Conservation (phyloP, 2,797 vertebrate species). For the Oreochromis mossambicus region DNA sequence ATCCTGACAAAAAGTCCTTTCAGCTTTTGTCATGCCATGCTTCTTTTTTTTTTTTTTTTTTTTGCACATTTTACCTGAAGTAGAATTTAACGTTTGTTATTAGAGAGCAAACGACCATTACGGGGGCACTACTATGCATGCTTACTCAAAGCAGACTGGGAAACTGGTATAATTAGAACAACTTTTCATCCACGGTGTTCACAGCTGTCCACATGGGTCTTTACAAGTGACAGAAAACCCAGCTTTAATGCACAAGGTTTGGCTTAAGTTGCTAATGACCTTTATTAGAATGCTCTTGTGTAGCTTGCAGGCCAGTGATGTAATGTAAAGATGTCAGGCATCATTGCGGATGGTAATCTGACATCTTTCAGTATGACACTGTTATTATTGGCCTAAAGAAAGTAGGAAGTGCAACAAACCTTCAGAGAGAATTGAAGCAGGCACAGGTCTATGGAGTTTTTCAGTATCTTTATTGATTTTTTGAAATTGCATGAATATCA, state of each 20-base stretch:
- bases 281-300: background rate
- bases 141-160: background rate
- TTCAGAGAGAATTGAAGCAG: background rate
- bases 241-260: background rate
- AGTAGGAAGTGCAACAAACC: background rate
- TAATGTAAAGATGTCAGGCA: background rate
- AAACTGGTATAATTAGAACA: background rate
- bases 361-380: background rate
- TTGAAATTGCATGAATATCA: too few species aligned
- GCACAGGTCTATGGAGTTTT: fast-evolving
- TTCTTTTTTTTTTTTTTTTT: background rate
- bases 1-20: background rate
- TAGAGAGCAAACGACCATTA: background rate
- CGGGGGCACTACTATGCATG: background rate
- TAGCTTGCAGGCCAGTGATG: background rate
- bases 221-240: background rate
- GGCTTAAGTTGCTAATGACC: background rate
- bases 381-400: background rate
- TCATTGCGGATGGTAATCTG: background rate
- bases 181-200: background rate
- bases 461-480: background rate
- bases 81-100: fast-evolving
- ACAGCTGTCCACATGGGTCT: background rate
- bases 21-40: background rate
- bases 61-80: background rate